Evolutionary conservation across 2,113 vertebrate genomes (phyloP).

Genomic region (Anguilla japonica): DNA sequence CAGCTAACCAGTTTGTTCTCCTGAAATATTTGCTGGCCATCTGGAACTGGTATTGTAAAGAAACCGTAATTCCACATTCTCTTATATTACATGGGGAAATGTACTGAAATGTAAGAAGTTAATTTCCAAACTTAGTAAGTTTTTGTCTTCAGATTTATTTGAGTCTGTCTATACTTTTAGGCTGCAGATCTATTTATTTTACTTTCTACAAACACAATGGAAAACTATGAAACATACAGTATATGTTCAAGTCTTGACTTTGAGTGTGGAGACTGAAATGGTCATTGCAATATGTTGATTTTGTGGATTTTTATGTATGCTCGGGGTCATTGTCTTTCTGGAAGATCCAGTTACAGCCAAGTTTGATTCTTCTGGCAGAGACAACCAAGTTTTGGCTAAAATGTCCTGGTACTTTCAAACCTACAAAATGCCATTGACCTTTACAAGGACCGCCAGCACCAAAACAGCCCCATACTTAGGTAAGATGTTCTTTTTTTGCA

Average conservation of each 20-base stretch:
- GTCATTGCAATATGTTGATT: no score
- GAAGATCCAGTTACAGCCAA: no score
- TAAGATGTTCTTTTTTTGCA: no score
- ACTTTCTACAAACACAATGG: neutral
- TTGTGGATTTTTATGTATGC: no score
- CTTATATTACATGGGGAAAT: constrained; percentile 3
- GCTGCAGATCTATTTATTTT: neutral
- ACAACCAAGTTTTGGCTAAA: no score
- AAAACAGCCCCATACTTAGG: no score
- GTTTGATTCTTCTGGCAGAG: no score
- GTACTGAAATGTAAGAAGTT: constrained; percentile 8
- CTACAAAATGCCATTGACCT: no score
- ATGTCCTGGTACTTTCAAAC: no score
- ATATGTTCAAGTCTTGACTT: neutral
- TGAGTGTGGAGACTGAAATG: no score
- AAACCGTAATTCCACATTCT: constrained; percentile 5
- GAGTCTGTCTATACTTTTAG: neutral
- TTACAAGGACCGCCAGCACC: no score
- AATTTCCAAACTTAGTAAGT: neutral
- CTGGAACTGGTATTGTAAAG: neutral
- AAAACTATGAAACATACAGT: neutral
- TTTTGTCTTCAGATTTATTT: neutral
- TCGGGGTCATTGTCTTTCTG: no score
- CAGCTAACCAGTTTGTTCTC: neutral
- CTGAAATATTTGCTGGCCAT: constrained; percentile 7